Percentiles rank a stretch among this genome's conserved stretches.
These are phyloP conservation scores for Cepphus grylle DNA, from an alignment of 2,113 vertebrate genomes.

Conservation along the genomic window DNA sequence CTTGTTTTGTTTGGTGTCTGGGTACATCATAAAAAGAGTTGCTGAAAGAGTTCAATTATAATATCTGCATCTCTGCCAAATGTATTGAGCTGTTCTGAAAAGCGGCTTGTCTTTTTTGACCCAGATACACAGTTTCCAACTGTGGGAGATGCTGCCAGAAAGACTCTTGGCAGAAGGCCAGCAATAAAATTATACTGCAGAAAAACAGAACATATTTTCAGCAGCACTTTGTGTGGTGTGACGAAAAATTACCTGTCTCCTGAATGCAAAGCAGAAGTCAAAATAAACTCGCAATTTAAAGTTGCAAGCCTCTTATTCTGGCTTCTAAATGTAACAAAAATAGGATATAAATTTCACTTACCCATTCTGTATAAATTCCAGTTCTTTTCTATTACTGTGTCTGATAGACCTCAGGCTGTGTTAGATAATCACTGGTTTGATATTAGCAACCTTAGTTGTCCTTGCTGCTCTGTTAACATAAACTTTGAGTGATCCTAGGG, in stretches of 20 bases:
- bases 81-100: slow-evolving; percentile 70
- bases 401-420: background rate
- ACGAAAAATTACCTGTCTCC: slow-evolving; percentile 48
- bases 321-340: background rate
- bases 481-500: background rate
- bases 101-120: slow-evolving; percentile 76
- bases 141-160: slow-evolving; percentile 70
- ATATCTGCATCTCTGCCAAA: slow-evolving; percentile 70
- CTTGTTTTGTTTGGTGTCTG: slow-evolving; percentile 66
- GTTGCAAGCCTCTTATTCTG: background rate
- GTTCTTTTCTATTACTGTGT: background rate
- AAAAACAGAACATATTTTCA: slow-evolving; percentile 61
- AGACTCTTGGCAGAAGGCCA: slow-evolving; percentile 63
- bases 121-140: slow-evolving; percentile 75
- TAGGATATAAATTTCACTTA: background rate
- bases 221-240: background rate
- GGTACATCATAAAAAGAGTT: slow-evolving; percentile 68
- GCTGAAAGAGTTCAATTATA: slow-evolving; percentile 71
- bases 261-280: slow-evolving; percentile 24
- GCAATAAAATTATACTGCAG: slow-evolving; percentile 70
- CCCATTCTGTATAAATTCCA: background rate
- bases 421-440: background rate
- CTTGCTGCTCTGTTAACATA: background rate
- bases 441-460: background rate
- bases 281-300: slow-evolving; percentile 10